These are phyloP conservation scores for Morone saxatilis DNA, from an alignment of 2,113 vertebrate genomes.

Conservation along the genomic window DNA sequence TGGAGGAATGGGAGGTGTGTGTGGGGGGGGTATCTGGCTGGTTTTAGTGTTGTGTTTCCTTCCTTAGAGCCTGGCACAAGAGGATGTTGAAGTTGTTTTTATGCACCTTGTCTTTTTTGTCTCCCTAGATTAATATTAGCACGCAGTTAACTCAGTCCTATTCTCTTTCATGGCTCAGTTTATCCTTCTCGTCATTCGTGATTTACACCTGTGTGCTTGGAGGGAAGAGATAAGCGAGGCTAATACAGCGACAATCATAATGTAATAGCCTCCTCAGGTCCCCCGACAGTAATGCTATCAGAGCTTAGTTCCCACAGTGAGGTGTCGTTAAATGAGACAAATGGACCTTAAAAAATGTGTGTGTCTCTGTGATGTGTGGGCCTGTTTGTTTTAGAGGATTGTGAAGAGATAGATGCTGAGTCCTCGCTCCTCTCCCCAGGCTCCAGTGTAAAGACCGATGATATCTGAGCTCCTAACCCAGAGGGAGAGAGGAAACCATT, in stretches of 20 bases:
- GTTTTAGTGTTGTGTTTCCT: conserved; percentile 60
- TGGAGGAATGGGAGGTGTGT: conserved; percentile 9
- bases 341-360: conserved; percentile 53
- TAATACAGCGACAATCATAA: conserved; percentile 63
- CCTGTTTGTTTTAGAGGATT: conserved; percentile 14
- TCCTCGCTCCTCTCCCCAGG: background rate
- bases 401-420: conserved; percentile 12
- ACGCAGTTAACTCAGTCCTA: conserved; percentile 37
- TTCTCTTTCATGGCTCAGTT: conserved; percentile 71
- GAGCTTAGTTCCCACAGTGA: conserved; percentile 29
- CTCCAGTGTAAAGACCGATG: conserved; percentile 6
- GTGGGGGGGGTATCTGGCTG: conserved; percentile 36
- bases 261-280: conserved; percentile 64
- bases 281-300: conserved; percentile 56
- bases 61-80: conserved; percentile 38
- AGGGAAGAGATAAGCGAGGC: conserved; percentile 56
- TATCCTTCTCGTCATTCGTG: conserved; percentile 41
- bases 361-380: background rate
- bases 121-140: conserved; percentile 59
- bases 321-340: conserved; percentile 69
- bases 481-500: background rate
- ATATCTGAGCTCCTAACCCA: conserved; percentile 17
- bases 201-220: conserved; percentile 66
- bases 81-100: conserved; percentile 55
- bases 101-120: conserved; percentile 42